Conservation (phyloP, 2,888 invertebrate species). For the Octonoba sinensis region DNA sequence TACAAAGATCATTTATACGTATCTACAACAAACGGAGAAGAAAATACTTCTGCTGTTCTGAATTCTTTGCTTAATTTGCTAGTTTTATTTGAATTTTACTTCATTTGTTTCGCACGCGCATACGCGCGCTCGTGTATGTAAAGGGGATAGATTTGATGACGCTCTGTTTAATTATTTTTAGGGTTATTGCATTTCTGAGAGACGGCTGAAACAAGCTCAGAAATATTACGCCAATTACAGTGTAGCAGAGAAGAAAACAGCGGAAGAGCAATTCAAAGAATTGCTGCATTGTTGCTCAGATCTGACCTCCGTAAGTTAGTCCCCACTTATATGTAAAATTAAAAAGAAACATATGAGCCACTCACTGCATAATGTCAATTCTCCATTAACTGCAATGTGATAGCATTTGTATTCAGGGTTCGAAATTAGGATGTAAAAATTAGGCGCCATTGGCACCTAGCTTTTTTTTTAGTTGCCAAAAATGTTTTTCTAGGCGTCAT, state of each 20-base stretch:
- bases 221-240: not conserved
- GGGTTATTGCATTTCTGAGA: not conserved
- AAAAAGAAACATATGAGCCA: not conserved
- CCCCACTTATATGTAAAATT: not conserved
- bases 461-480: too few species aligned
- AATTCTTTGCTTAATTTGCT: too few species aligned
- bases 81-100: too few species aligned
- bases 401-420: too few species aligned
- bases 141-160: not conserved
- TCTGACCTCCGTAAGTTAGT: not conserved
- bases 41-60: too few species aligned
- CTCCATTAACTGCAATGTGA: not conserved
- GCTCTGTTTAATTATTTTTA: not conserved
- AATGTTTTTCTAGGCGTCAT: too few species aligned
- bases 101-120: too few species aligned
- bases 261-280: constrained; percentile 2
- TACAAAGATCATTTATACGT: too few species aligned
- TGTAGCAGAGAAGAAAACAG: not conserved
- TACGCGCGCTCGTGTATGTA: too few species aligned
- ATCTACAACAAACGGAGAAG: too few species aligned
- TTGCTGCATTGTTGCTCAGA: not conserved
- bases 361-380: not conserved
- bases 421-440: too few species aligned
- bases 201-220: not conserved
- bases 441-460: too few species aligned